These are phyloP conservation scores for Stramonita haemastoma DNA, from an alignment of 2,888 invertebrate genomes.

Conservation along the genomic window DNA sequence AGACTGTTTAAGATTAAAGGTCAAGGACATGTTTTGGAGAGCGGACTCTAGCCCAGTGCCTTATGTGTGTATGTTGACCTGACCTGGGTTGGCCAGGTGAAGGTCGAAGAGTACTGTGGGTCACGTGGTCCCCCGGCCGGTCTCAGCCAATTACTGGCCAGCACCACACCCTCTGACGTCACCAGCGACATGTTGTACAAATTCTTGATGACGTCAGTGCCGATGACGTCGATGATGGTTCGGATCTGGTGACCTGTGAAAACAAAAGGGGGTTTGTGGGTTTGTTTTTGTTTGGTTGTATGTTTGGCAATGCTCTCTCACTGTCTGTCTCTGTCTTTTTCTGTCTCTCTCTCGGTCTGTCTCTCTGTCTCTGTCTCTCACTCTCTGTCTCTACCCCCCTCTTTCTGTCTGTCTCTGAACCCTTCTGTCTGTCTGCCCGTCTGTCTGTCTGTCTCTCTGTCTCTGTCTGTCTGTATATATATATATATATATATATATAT, in stretches of 20 bases:
- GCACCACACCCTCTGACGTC: constrained; percentile 36
- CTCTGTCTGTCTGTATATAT: too few relatives aligned
- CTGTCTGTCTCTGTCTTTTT: too few relatives aligned
- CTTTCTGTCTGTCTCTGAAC: too few relatives aligned
- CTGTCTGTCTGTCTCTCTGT: too few relatives aligned
- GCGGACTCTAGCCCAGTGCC: background rate
- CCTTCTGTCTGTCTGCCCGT: too few relatives aligned
- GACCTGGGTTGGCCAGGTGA: constrained; percentile 38
- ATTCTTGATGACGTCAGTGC: constrained; percentile 22
- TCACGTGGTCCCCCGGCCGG: constrained; percentile 12
- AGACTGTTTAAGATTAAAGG: background rate
- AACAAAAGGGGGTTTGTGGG: background rate
- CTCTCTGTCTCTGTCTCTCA: too few relatives aligned
- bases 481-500: too few relatives aligned
- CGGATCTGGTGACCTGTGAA: constrained; percentile 19
- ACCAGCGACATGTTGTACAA: constrained; percentile 34
- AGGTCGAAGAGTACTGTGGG: constrained; percentile 29
- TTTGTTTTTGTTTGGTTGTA: too few relatives aligned
- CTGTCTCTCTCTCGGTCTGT: too few relatives aligned
- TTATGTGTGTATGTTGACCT: background rate
- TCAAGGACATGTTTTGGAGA: background rate
- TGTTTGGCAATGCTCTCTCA: too few relatives aligned
- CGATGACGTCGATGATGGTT: constrained; percentile 31
- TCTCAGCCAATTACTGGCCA: constrained; percentile 35
- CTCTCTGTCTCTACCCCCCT: too few relatives aligned